Conservation (phyloP, 2,888 invertebrate genomes). For the Fissipunctia ypsillon region DNA sequence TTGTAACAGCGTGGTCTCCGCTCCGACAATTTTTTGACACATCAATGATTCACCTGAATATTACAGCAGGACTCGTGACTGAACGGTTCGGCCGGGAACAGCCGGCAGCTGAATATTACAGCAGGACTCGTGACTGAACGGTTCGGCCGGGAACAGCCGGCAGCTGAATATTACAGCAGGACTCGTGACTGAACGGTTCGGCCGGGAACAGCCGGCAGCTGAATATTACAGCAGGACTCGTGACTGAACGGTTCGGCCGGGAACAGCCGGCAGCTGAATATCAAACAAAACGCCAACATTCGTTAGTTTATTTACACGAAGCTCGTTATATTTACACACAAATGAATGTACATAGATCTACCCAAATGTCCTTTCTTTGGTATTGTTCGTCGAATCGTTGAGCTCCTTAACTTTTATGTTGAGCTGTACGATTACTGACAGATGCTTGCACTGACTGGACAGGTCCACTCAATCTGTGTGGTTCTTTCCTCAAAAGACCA, state of each 20-base stretch:
- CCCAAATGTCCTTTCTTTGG: too few relatives aligned
- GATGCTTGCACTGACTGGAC: too few relatives aligned
- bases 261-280: conserved; percentile 23
- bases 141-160: conserved; percentile 5
- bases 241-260: conserved; percentile 17
- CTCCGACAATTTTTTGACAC: conserved; percentile 7
- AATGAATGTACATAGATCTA: conserved; percentile 17
- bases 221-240: conserved; percentile 26
- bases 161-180: conserved; percentile 25
- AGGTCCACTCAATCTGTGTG: too few relatives aligned
- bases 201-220: conserved; percentile 15
- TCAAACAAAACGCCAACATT: conserved; percentile 34
- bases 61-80: conserved; percentile 22
- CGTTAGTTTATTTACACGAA: conserved; percentile 35
- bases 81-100: conserved; percentile 19
- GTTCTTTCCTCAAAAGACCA: too few relatives aligned
- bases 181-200: conserved; percentile 23
- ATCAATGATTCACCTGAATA: conserved; percentile 34
- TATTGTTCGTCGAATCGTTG: too few relatives aligned
- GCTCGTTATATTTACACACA: conserved; percentile 32
- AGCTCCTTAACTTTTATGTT: too few relatives aligned
- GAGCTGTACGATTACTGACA: too few relatives aligned
- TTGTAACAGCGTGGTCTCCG: background rate
- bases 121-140: too few relatives aligned
- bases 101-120: conserved; percentile 21